Base-by-base conservation (phyloP, 2,797 vertebrate genomes). In the Sorex maritimensis region DNA sequence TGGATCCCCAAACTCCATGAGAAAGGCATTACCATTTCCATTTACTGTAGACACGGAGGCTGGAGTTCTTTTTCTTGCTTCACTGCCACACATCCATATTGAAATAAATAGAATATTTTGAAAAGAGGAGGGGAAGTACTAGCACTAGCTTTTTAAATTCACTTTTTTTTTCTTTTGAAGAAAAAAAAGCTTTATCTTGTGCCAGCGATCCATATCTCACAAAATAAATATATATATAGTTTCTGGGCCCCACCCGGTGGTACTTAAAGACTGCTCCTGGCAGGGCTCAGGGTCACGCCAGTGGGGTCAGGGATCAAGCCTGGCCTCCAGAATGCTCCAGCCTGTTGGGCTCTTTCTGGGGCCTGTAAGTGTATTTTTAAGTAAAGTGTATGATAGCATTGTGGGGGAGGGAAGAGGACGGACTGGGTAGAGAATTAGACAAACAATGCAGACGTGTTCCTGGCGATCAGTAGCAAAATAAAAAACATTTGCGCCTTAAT, bases 81-180 rank as follows among this genome's bases (percentile, higher is more conserved):
- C 83, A 61, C 65, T 72, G 88, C 58, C 65, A 63, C 41, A 68
- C 81, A 49, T 77, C 65, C n/a, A 61, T 5, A 61, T 17, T 26
- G 17, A 34, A 86, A 41, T 92, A 82, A 68, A 52, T 11, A 52
- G 13, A 77, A 75, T 80, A 10, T 38, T 81, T 81, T 85, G 68
- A 81, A 82, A 44, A 58, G 55, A 26, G 34, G 46, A 77, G 14
- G 55, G 46, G 14, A n/a, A 83, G 68, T 67, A 55, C 44, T 81
- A 52, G 49, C 49, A 52, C 49, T 52, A 7, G 46, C 46, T 49
- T 49, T 49, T 49, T 49, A 6, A 34, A 34, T 34, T 34, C 34
- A 34, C 49, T 52, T 52, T 52, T 14, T 52, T 52, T 52, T 52
- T 6, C 49, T 52, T 11, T 11, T 52, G 49, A 52, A 52, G 49